A percentile compares a stretch with the other conserved stretches of the same genome.
phyloP scores from a whole-genome alignment of 2,113 vertebrate species.

The Aleadryas rufinucha region DNA sequence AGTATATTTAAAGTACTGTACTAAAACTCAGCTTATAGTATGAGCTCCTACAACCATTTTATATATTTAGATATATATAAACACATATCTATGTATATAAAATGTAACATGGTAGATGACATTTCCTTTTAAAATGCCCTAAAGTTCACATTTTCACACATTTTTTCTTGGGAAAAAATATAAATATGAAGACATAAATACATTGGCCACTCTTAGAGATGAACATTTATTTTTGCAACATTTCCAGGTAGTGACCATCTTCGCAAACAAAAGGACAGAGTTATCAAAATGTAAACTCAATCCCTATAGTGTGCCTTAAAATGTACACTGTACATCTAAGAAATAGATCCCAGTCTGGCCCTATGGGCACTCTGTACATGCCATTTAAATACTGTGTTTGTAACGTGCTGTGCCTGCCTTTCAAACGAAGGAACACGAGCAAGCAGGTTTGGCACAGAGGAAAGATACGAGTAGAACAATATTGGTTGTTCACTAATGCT shows the following conservation, averaged over 20 bases:
- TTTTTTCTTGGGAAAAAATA: background rate
- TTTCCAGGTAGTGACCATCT: slow-evolving; percentile 62
- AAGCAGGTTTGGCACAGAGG: slow-evolving; percentile 27
- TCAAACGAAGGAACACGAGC: background rate
- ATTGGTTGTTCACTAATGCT: slow-evolving; percentile 45
- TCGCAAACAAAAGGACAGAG: slow-evolving; percentile 62
- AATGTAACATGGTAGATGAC: slow-evolving; percentile 20
- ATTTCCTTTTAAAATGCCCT: slow-evolving; percentile 55
- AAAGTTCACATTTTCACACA: slow-evolving; percentile 7
- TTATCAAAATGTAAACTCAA: slow-evolving; percentile 62
- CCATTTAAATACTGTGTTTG: slow-evolving; percentile 63
- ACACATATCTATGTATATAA: slow-evolving; percentile 67
- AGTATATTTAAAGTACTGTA: slow-evolving; percentile 65
- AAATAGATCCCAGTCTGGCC: slow-evolving; percentile 51
- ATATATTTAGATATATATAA: slow-evolving; percentile 63
- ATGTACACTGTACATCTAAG: slow-evolving; percentile 70
- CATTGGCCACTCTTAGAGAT: slow-evolving; percentile 39
- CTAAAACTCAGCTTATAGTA: slow-evolving; percentile 40
- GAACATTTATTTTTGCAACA: slow-evolving; percentile 57
- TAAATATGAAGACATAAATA: background rate
- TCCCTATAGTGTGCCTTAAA: slow-evolving; percentile 75
- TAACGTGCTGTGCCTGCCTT: slow-evolving; percentile 56
- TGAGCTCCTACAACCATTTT: slow-evolving; percentile 55
- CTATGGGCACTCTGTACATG: slow-evolving; percentile 56
- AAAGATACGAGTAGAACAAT: slow-evolving; percentile 8